A percentile compares a stretch with the other conserved stretches of the same genome.
phyloP scores from a whole-genome alignment of 1,140 invertebrate genomes.

The Lordiphosa clarofinis region DNA sequence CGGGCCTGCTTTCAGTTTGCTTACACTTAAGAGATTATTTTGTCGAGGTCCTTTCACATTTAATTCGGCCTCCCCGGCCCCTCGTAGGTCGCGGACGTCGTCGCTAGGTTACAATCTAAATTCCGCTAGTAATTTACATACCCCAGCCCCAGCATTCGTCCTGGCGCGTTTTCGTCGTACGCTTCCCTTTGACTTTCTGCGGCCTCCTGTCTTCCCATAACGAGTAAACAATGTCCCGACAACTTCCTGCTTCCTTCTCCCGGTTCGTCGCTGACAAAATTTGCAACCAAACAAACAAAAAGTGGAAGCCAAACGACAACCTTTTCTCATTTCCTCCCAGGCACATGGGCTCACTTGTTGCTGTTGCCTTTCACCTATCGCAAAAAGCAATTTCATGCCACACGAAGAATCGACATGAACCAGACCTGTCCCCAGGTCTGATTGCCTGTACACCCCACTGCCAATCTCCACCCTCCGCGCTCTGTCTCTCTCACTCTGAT shows the following conservation, averaged over 20 bases:
- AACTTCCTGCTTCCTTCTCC: conserved; percentile 65
- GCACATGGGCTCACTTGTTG: conserved; percentile 42
- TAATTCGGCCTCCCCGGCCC: conserved; percentile 33
- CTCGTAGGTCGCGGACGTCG: conserved; percentile 27
- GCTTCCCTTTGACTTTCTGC: conserved; percentile 33
- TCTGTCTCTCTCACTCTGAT: conserved; percentile 6
- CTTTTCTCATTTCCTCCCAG: conserved; percentile 72
- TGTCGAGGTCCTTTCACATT: conserved; percentile 64
- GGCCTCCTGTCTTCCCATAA: conserved; percentile 21
- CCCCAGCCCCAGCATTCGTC: conserved; percentile 2
- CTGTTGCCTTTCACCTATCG: conserved; percentile 44
- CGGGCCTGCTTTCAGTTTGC: conserved; percentile 23
- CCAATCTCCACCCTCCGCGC: background rate
- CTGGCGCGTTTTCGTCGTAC: conserved; percentile 27
- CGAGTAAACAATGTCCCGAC: conserved; percentile 65
- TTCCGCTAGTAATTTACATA: conserved; percentile 70
- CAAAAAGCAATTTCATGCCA: conserved; percentile 75
- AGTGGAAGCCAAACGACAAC: conserved; percentile 56
- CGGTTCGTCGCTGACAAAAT: conserved; percentile 35
- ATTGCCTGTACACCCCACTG: conserved; percentile 23
- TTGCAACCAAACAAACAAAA: conserved; percentile 51
- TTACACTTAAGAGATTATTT: conserved; percentile 70
- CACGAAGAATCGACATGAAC: conserved; percentile 49
- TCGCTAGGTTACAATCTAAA: conserved; percentile 65
- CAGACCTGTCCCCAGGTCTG: conserved; percentile 32